A percentile compares a stretch with the other conserved stretches of the same genome.
phyloP scores from a whole-genome alignment of 2,797 vertebrate genomes.

The Meda fulgida region DNA sequence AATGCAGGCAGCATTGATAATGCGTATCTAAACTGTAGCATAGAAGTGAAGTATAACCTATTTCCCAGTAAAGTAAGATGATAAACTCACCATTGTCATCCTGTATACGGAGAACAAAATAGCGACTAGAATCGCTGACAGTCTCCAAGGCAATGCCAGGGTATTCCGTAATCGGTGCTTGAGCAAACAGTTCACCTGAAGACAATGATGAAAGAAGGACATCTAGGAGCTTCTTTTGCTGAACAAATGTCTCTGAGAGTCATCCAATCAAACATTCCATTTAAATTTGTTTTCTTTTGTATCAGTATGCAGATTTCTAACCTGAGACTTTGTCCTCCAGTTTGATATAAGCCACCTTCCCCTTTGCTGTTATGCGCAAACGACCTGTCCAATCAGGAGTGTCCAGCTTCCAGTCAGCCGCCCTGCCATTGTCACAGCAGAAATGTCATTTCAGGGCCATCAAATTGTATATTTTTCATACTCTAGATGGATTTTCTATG shows the following conservation, averaged over 20 bases:
- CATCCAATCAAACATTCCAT: not conserved
- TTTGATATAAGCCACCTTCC: conserved; percentile 89
- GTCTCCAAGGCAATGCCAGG: conserved; percentile 89
- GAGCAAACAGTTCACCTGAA: conserved; percentile 92
- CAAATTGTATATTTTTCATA: not conserved
- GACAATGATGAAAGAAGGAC: conserved; percentile 31
- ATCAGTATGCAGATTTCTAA: conserved; percentile 55
- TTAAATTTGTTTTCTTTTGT: not conserved
- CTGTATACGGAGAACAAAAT: conserved; percentile 94
- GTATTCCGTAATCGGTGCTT: conserved; percentile 90
- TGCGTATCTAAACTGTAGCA: not conserved
- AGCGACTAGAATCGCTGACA: conserved; percentile 93
- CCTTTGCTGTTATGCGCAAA: conserved; percentile 90
- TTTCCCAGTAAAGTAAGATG: not conserved
- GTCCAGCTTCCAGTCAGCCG: conserved; percentile 96
- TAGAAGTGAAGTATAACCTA: not conserved
- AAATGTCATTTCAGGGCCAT: not conserved
- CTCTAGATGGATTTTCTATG: not conserved
- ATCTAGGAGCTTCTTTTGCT: not conserved
- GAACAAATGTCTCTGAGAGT: not conserved
- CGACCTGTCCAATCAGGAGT: conserved; percentile 91
- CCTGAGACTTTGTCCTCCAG: conserved; percentile 94
- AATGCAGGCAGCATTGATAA: conserved; percentile 28
- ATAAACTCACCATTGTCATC: conserved; percentile 86
- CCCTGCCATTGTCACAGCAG: conserved; percentile 73